Base-by-base conservation (phyloP, 1,140 invertebrate species). In the Steinernema khuongi region DNA sequence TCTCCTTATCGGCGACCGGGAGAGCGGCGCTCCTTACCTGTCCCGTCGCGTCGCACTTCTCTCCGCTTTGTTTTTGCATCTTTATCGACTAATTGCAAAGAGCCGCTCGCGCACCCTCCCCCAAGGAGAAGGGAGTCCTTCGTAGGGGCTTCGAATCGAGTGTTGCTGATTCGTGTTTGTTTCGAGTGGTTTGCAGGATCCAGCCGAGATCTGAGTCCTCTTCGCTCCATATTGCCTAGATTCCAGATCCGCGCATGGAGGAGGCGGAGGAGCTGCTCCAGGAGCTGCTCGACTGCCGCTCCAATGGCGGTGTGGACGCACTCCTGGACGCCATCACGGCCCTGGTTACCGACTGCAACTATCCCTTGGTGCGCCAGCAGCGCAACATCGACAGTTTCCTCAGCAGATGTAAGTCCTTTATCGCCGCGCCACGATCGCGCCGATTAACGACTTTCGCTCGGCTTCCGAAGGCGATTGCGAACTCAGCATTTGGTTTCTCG, bases 311-410 rank as follows among this genome's bases (percentile, higher is more conserved):
- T 22, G 50, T 60, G 14, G 50, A 60, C 14, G 26, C 50, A 22
- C 50, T 60, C 2, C 50, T 60, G 14, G 96, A 99, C 88, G 93
- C 93, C 72, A 91, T 98, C 18, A 93, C 96, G 85, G 94, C 95
- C 44, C 88, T 99, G 79, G 92, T 95, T 73, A 90, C 92, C 77
- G 96, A 99, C 87, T 95, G 94, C 87, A 92, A 95, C 88, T 92
- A 95, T 89, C 93, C 94, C 78, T 91, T 93, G 79, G 90, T 98
- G 73, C 91, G 92, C 87, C 90, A 94, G 80, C 94, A 94, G 88
- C 97, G 97, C 89, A 98, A 97, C 89, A 91, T 98, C 76, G 96
- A 98, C 87, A 91, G 92, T 76, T 99, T 96, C 88, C 90, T 95
- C 74, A 90, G 90, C 84, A 91, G 94, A 93, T 98, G 95, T 97